Evolutionary conservation across 2,888 invertebrate genomes (phyloP).

Genomic region (Chloromyia formosa): DNA sequence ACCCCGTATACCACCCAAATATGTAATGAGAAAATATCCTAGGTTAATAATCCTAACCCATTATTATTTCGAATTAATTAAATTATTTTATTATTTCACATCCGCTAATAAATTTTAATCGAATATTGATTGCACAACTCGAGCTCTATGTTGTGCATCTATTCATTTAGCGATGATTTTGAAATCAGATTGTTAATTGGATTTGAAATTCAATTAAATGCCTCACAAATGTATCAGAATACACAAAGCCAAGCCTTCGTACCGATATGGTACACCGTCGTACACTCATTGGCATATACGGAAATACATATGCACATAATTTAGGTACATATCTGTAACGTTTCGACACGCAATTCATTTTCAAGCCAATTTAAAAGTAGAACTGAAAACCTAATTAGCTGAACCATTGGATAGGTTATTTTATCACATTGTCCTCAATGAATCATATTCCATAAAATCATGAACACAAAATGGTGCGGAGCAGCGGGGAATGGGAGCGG

Average conservation of each 20-base stretch:
- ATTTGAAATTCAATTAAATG: conserved; percentile 8
- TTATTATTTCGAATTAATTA: too few relatives aligned
- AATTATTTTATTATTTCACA: background rate
- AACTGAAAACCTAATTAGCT: conserved; percentile 33
- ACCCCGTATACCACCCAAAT: too few relatives aligned
- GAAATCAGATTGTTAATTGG: background rate
- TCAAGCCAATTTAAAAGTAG: background rate
- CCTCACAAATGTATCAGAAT: background rate
- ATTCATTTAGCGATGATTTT: conserved; percentile 3
- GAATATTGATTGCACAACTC: background rate
- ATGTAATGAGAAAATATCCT: too few relatives aligned
- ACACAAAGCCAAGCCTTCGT: background rate
- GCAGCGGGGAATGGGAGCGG: background rate
- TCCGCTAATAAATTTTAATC: background rate
- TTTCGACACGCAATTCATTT: background rate
- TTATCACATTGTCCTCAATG: background rate
- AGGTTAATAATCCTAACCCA: too few relatives aligned
- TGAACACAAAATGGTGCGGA: background rate
- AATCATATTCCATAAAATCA: background rate
- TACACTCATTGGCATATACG: too few relatives aligned
- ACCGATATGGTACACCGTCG: too few relatives aligned
- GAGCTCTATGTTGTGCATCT: background rate
- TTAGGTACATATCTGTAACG: background rate
- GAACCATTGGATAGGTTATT: background rate
- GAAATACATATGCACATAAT: background rate